These are phyloP conservation scores for Podarcis muralis DNA, from an alignment of 2,113 vertebrate species.

Conservation along the genomic window DNA sequence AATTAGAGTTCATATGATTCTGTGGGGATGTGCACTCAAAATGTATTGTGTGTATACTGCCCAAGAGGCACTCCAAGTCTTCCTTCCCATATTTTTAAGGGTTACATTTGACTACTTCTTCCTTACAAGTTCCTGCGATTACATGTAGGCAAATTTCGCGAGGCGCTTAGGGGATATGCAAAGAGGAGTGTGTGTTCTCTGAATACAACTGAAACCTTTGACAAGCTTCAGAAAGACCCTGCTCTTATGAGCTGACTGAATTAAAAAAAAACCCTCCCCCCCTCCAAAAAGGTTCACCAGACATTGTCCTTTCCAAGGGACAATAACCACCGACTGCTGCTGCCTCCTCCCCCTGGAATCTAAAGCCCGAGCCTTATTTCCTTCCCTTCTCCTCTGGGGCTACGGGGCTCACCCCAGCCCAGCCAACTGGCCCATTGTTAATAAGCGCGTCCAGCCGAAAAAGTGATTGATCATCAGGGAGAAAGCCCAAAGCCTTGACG, in stretches of 20 bases:
- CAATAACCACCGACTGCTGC: rapidly evolving
- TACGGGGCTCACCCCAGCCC: not conserved
- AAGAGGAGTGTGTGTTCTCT: not conserved
- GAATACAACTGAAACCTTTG: conserved; percentile 5
- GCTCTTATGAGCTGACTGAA: conserved; percentile 11
- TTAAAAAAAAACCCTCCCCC: not conserved
- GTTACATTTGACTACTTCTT: not conserved
- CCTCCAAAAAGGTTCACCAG: not conserved
- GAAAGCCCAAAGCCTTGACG: conserved; percentile 69
- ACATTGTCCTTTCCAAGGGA: not conserved
- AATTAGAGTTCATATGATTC: too few species aligned
- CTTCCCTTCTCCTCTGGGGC: not conserved
- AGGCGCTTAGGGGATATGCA: not conserved
- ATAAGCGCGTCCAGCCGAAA: conserved; percentile 42
- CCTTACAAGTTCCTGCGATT: not conserved
- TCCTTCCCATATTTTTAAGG: not conserved
- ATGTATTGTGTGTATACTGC: too few species aligned
- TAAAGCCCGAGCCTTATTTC: not conserved
- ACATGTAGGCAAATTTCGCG: not conserved
- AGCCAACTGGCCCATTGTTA: conserved; percentile 61
- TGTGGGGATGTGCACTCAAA: too few species aligned
- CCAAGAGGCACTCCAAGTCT: not conserved
- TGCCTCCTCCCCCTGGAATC: not conserved
- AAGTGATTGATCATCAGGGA: conserved; percentile 63
- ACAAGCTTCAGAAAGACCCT: not conserved